These are phyloP conservation scores for Rhinoraja longicauda DNA, from an alignment of 2,797 vertebrate species.

Conservation along the genomic window DNA sequence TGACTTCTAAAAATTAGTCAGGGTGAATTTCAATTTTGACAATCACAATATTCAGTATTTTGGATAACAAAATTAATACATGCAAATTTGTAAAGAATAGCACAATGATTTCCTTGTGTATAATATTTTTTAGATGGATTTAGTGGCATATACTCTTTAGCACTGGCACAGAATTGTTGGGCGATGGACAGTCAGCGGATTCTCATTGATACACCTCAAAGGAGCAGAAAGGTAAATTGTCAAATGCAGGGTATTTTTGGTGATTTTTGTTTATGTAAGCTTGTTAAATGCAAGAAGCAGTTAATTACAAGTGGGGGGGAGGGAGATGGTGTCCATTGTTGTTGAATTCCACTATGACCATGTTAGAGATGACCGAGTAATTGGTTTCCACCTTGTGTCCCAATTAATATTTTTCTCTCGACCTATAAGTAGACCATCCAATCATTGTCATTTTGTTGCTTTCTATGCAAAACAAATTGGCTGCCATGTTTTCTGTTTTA, in stretches of 20 bases:
- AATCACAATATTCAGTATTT: background rate
- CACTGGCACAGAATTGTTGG: constrained; percentile 80
- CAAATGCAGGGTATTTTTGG: background rate
- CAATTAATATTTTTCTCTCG: too few relatives aligned
- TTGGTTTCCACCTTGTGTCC: too few relatives aligned
- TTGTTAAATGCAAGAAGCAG: background rate
- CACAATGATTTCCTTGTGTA: background rate
- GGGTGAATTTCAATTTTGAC: background rate
- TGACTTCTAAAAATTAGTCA: background rate
- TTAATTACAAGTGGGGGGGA: background rate
- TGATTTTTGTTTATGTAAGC: background rate
- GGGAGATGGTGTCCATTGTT: too few relatives aligned
- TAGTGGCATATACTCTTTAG: constrained; percentile 76
- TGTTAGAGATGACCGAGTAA: too few relatives aligned
- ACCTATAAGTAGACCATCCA: too few relatives aligned
- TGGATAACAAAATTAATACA: background rate
- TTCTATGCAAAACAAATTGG: too few relatives aligned
- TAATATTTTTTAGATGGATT: constrained; percentile 68
- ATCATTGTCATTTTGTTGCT: too few relatives aligned
- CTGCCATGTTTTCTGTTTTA: too few relatives aligned
- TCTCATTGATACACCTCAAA: constrained; percentile 72
- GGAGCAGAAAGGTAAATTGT: constrained; percentile 74
- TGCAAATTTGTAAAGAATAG: background rate
- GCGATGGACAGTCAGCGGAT: constrained; percentile 82
- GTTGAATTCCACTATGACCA: too few relatives aligned